Conservation (phyloP, 2,888 invertebrate species). For the Crematogaster levior region DNA sequence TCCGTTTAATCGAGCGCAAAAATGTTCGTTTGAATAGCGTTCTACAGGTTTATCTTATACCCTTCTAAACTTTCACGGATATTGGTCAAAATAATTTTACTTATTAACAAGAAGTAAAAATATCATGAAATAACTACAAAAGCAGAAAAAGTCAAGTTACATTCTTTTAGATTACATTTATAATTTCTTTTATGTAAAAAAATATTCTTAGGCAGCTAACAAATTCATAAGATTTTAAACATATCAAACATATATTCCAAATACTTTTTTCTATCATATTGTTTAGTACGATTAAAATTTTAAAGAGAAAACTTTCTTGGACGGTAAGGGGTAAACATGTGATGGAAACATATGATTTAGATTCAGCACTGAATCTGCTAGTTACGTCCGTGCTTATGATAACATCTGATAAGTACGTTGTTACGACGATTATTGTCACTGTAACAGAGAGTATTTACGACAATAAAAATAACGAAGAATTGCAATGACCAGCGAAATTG, state of each 20-base stretch:
- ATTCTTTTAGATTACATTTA: neutral
- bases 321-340: neutral
- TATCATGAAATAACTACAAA: neutral
- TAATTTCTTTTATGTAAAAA: neutral
- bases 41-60: neutral
- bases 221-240: neutral
- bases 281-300: neutral
- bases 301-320: neutral
- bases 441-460: neutral
- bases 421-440: neutral
- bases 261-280: neutral
- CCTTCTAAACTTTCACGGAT: no score
- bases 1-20: slow-evolving; percentile 31
- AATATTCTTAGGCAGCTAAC: neutral
- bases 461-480: slow-evolving; percentile 12
- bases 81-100: no score
- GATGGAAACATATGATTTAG: neutral
- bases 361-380: neutral
- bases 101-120: neutral
- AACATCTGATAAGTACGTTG: neutral
- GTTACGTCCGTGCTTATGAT: neutral
- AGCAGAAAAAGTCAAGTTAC: neutral
- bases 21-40: neutral
- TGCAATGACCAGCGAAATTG: slow-evolving; percentile 5
- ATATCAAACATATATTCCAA: neutral